phyloP scores from a whole-genome alignment of 2,797 vertebrate genomes.

The Emydoidea blandingii region DNA sequence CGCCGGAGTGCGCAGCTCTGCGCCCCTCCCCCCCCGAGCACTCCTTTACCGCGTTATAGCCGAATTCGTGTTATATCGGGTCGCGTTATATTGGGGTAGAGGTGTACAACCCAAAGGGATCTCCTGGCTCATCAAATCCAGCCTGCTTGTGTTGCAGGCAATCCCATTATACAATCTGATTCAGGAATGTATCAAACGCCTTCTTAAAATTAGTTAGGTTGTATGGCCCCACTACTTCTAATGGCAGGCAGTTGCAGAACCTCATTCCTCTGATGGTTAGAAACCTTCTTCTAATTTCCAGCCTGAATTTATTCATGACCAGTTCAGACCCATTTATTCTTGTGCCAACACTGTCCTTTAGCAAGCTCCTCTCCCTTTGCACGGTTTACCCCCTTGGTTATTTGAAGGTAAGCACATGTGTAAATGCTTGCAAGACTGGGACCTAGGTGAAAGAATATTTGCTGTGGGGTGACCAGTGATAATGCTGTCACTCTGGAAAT shows the following conservation, averaged over 20 bases:
- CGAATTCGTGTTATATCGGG: too few species aligned
- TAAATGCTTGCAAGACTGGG: not conserved
- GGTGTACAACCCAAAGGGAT: not conserved
- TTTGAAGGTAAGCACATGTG: not conserved
- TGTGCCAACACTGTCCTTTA: not conserved
- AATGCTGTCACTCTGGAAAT: slow-evolving; percentile 4
- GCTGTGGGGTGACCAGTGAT: not conserved
- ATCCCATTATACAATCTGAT: not conserved
- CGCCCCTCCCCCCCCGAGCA: too few species aligned
- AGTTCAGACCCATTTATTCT: not conserved
- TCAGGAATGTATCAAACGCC: not conserved
- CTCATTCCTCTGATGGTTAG: not conserved
- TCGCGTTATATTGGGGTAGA: too few species aligned
- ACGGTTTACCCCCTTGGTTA: not conserved
- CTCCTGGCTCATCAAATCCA: not conserved
- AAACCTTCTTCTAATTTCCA: not conserved
- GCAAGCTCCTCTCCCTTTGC: not conserved
- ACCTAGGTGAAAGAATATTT: slow-evolving; percentile 1
- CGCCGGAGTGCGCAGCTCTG: too few species aligned
- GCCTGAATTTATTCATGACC: not conserved
- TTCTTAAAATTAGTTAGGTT: not conserved
- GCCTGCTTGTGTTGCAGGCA: not conserved
- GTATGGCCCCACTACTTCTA: not conserved
- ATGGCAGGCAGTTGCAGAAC: not conserved
- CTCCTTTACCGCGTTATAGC: too few species aligned